Evolutionary conservation across 2,888 invertebrate genomes (phyloP), one percentile per base, ranked within the genome.

Genomic region (Temnothorax ravouxi): DNA sequence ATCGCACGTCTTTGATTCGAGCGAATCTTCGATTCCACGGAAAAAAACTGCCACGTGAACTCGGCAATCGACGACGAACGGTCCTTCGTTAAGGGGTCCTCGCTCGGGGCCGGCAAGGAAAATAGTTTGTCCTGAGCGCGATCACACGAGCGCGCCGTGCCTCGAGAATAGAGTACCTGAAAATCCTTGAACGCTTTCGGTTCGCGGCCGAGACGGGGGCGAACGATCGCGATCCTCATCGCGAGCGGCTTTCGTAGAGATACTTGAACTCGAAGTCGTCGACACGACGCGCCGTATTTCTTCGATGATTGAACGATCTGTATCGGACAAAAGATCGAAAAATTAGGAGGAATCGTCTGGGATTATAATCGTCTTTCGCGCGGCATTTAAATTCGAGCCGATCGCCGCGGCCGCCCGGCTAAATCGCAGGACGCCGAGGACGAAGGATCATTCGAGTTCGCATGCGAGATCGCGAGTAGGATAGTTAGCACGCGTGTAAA

Each of bases 401-500:
- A 71, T 41, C 41, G 66, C 38, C 13, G 41, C 41, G 41, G 52
- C 54, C 54, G 41, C 6, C 54, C 56, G 69, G 41, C 67, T n/a
- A 54, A 54, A 54, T 64, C 69, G 25, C 54, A 38, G 52, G 79
- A 79, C 77, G 83, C 76, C 85, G 67, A 75, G 77, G 80, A 84
- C 87, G 80, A 84, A 88, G 87, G 84, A 86, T 69, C 84, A 87
- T 87, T 90, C 83, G 86, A 61, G 34, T 64, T 66, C 72, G 67
- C 54, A 66, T 50, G 52, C 66, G 56, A 38, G 69, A 83, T 85
- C 88, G 86, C 88, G 84, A 81, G 61, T 83, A 86, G 87, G 88
- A 88, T 91, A 91, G 88, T 93, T 93, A 93, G 93, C 93, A 94
- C 92, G 94, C 92, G 92, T 94, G 93, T 94, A 94, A 94, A 94